Evolutionary conservation across 2,797 vertebrate genomes (phyloP), one percentile per base, ranked within the genome.

Genomic region (Moxostoma hubbsi): DNA sequence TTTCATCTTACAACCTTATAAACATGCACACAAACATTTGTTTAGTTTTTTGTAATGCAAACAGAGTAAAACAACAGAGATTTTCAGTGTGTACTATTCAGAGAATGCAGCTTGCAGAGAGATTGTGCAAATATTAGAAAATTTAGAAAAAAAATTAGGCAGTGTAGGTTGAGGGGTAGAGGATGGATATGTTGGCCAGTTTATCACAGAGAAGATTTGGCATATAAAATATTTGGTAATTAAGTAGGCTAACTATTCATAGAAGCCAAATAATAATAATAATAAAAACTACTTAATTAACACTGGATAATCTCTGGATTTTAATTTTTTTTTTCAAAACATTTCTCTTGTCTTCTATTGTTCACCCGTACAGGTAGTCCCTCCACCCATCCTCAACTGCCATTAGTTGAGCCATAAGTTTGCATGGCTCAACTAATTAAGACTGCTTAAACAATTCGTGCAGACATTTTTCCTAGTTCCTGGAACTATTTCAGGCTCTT

Each of bases 21-120:
- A 75, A 11, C 47, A 15, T 2, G 1, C 18, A 46, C 53, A 15
- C 9, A 36, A 36, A 36, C 3, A 36, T 36, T 36, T 36, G 36
- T 36, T 8, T 46, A 13, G 62, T 46, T 64, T 24, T 63, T 45
- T 63, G 7, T 69, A 51, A 76, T 58, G 16, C 47, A 49, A 62
- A 50, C 55, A 61, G 54, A 51, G 63, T 54, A 49, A 45, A 49
- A 76, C 16, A 12, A 13, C 1, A 0, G 10, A 4, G 57, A 53
- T 51, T 59, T 61, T 61, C 59, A 62, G 24, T n/a, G 9, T n/a
- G 9, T 59, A 46, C 10, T n/a, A 51, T 45, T 61, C 46, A 68
- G 46, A 77, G 24, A 10, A 2, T 9, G 54, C 16, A 9, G 46
- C 5, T 2, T 62, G 18, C 58, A 45, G 46, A 11, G 47, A 36